phyloP scores from a whole-genome alignment of 2,113 vertebrate genomes.

The Notothenia rossii region DNA sequence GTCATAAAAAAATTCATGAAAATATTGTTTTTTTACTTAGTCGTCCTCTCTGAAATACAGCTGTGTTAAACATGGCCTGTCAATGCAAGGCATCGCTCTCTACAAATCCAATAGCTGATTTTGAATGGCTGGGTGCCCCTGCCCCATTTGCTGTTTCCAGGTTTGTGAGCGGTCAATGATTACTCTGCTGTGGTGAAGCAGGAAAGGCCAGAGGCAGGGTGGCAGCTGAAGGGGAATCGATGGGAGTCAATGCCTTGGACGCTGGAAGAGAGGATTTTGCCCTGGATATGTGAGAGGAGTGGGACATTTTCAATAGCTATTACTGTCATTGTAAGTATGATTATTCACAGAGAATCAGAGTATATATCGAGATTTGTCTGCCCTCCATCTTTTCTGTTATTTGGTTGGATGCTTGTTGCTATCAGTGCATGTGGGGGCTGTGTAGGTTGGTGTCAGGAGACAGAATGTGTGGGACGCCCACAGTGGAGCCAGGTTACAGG shows the following conservation, averaged over 20 bases:
- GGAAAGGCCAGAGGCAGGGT: constrained; percentile 80
- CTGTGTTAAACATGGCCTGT: constrained; percentile 14
- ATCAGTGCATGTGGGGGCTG: constrained; percentile 8
- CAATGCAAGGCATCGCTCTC: constrained; percentile 27
- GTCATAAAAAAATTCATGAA: too few relatives aligned
- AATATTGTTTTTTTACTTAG: too few relatives aligned
- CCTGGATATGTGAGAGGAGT: neutral
- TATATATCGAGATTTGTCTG: neutral
- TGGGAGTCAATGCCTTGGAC: constrained; percentile 80
- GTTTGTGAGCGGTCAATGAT: constrained; percentile 75
- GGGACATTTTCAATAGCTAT: neutral
- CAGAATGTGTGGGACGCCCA: constrained; percentile 31
- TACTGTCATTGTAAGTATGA: neutral
- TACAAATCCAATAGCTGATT: constrained; percentile 62
- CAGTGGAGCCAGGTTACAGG: constrained; percentile 1
- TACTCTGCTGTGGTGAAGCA: constrained; percentile 70
- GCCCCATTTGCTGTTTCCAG: constrained; percentile 69
- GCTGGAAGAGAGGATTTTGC: constrained; percentile 14
- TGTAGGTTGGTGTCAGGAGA: constrained; percentile 28
- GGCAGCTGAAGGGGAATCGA: constrained; percentile 80
- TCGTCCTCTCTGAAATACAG: neutral
- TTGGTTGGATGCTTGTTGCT: constrained; percentile 1
- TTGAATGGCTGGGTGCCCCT: constrained; percentile 10
- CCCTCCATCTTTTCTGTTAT: neutral
- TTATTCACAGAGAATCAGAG: neutral